A percentile compares a stretch with the other conserved stretches of the same genome.
These are phyloP conservation scores for Argyresthia albistria DNA, from an alignment of 2,888 invertebrate genomes.

Conservation along the genomic window DNA sequence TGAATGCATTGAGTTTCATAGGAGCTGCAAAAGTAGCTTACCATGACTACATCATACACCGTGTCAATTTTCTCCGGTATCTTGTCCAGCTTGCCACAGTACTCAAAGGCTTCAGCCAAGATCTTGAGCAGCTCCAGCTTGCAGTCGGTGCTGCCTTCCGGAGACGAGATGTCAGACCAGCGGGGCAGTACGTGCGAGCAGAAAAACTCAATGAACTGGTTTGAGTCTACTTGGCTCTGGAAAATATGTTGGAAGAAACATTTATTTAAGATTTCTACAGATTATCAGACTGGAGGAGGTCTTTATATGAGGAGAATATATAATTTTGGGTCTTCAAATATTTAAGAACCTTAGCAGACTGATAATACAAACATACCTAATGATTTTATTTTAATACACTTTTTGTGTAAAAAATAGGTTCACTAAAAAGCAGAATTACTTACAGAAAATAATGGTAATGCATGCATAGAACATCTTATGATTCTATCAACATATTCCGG, in stretches of 20 bases:
- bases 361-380: no score
- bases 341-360: no score
- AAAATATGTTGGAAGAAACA: constrained; percentile 17
- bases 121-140: constrained; percentile 87
- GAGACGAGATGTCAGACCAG: constrained; percentile 77
- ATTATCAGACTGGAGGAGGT: no score
- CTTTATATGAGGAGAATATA: not conserved
- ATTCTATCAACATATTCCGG: constrained; percentile 84
- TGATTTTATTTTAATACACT: no score
- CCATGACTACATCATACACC: constrained; percentile 84
- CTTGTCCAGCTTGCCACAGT: constrained; percentile 84
- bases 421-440: constrained; percentile 36
- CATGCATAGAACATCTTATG: constrained; percentile 88
- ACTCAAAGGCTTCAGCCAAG: constrained; percentile 87
- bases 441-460: constrained; percentile 91
- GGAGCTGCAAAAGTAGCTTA: constrained; percentile 42
- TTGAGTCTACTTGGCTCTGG: constrained; percentile 90
- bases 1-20: no score
- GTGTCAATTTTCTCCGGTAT: constrained; percentile 81
- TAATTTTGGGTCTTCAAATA: no score
- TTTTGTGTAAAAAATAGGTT: no score
- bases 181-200: constrained; percentile 87
- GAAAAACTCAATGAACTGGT: constrained; percentile 86
- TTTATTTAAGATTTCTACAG: not conserved
- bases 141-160: constrained; percentile 72